Evolutionary conservation across 2,888 invertebrate genomes (phyloP), one percentile per base, ranked within the genome.

Genomic region (Alloscopus bannaensis): DNA sequence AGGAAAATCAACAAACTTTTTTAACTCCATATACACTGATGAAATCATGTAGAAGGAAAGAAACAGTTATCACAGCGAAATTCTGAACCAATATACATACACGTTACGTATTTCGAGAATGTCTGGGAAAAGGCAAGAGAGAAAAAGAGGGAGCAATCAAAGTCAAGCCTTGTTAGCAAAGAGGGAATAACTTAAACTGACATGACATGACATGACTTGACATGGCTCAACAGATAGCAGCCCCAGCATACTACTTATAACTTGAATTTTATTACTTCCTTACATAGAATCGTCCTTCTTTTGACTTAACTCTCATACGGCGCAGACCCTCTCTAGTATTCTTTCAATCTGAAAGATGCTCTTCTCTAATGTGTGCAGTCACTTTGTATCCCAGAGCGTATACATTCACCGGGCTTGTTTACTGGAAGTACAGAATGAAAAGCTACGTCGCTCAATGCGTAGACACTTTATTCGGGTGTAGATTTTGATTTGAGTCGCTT

Each of bases 101-200:
- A 64, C 22, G 13, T 26, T n/a, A 64, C n/a, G n/a, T n/a, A n/a
- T n/a, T n/a, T n/a, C n/a, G n/a, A n/a, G n/a, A n/a, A n/a, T n/a
- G n/a, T n/a, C n/a, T n/a, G 57, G 52, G n/a, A 59, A 66, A 57
- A 59, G 75, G 20, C 50, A 66, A 60, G 62, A 57, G 59, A 66
- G 52, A 62, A 52, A 64, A 31, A 65, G 65, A 76, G 76, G 64
- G 76, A 77, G 76, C 76, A 77, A 77, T 77, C 76, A 77, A 77
- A 77, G 76, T 77, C 76, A 77, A 77, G 76, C 62, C 76, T 77
- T 77, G 76, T 77, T 77, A 77, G 76, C 76, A 77, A 77, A 77
- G 76, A 77, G 76, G 76, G 76, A 77, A 77, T 77, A 77, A 77
- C 69, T 77, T 77, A 77, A 77, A 77, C 76, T 77, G 76, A 77